Evolutionary conservation across 2,113 vertebrate genomes (phyloP).

Genomic region (Ptychochromis oligacanthus): DNA sequence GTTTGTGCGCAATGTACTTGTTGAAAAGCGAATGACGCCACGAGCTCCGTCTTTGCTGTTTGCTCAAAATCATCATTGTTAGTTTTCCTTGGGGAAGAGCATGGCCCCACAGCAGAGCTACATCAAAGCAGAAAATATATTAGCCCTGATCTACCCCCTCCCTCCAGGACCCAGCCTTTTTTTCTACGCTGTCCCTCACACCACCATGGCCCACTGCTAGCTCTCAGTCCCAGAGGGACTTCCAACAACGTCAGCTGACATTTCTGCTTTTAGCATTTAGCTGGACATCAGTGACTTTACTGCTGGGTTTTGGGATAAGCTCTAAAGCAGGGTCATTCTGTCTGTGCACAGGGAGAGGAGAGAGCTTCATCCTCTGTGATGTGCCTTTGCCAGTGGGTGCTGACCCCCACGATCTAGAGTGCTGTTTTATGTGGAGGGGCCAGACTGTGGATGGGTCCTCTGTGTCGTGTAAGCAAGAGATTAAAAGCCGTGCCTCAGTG

Average conservation of each 20-base stretch:
- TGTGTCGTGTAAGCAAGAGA: constrained; percentile 70
- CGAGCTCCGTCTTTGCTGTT: constrained; percentile 11
- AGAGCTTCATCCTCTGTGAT: constrained; percentile 36
- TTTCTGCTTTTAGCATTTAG: constrained; percentile 73
- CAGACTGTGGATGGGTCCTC: constrained; percentile 51
- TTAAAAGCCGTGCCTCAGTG: constrained; percentile 52
- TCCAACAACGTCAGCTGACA: constrained; percentile 60
- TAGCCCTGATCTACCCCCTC: constrained; percentile 55
- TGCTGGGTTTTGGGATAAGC: constrained; percentile 50
- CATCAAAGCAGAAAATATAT: constrained; percentile 72
- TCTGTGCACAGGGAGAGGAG: constrained; percentile 20
- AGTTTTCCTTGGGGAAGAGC: constrained; percentile 28
- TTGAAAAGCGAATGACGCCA: not conserved
- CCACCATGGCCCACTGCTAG: constrained; percentile 11
- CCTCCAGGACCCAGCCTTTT: constrained; percentile 47
- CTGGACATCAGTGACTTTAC: constrained; percentile 60
- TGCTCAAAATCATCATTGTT: constrained; percentile 15
- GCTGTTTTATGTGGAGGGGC: constrained; percentile 52
- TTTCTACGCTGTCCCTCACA: constrained; percentile 62
- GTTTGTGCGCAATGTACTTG: not conserved
- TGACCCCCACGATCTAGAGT: constrained; percentile 37
- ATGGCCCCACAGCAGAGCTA: constrained; percentile 19
- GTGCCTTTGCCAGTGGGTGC: constrained; percentile 53
- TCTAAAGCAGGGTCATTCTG: constrained; percentile 35
- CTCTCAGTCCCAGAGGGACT: constrained; percentile 48